Evolutionary conservation across 2,888 invertebrate species (phyloP).

Genomic region (Bombylius discolor): DNA sequence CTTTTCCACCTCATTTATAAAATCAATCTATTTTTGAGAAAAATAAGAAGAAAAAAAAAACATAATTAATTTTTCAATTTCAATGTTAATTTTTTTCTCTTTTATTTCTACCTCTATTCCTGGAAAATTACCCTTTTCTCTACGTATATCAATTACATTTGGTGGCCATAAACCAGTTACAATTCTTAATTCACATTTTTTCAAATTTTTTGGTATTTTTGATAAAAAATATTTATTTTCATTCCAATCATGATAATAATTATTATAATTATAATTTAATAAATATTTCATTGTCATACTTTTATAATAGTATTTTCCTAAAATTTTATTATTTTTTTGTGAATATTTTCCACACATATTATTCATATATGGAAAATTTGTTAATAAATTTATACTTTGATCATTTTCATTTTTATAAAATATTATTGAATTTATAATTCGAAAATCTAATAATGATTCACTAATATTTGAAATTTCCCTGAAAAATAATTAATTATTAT

Average conservation of each 20-base stretch:
- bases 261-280: background rate
- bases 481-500: too few species aligned
- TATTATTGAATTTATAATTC: constrained; percentile 6
- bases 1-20: constrained; percentile 5
- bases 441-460: background rate
- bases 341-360: constrained; percentile 7
- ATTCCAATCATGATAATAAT: background rate
- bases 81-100: too few species aligned
- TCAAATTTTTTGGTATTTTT: constrained; percentile 8
- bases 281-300: background rate
- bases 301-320: background rate
- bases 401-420: background rate
- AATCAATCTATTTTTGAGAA: constrained; percentile 7
- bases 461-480: background rate
- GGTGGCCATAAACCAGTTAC: constrained; percentile 12
- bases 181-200: constrained; percentile 6
- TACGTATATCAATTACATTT: constrained; percentile 9
- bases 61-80: background rate
- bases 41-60: background rate
- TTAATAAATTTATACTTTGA: background rate
- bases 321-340: constrained; percentile 2
- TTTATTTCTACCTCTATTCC: constrained; percentile 8
- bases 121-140: background rate
- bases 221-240: constrained; percentile 4
- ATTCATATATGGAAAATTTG: constrained; percentile 9